Base-by-base conservation (phyloP, 2,888 invertebrate genomes). In the Chymomyza caudatula region DNA sequence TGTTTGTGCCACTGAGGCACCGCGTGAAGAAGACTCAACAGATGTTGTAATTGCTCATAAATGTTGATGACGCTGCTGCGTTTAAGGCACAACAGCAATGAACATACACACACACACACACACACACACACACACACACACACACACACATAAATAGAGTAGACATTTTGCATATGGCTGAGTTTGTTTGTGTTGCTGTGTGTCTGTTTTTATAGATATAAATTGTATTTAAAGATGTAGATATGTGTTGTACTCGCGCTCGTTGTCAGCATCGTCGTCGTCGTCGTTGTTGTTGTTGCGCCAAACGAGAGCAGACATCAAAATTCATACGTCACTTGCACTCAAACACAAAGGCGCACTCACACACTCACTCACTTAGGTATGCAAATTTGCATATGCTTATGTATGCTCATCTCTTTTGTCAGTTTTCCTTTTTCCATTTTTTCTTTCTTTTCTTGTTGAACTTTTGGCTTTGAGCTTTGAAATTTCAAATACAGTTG, bases 1-100 rank as follows among this genome's bases (percentile, higher is more conserved):
- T 59, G 49, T 65, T 57, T 58, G 43, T 68, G 64, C 44, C 4
- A 52, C 23, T n/a, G 60, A 29, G 65, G n/a, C n/a, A 37, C 11
- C 67, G 78, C 83, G 51, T 47, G 5, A 47, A 47, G 78, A 80
- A 37, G 87, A 86, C 86, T 84, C 85, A 87, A 81, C 84, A 84
- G 87, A 84, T 84, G 84, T 87, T 87, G 86, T 84, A 84, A 84
- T 87, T 87, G 84, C 87, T 84, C 87, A 86, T 87, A 84, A 87
- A 87, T 84, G 69, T 78, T 81, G 87, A 84, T 81, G 87, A 87
- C 80, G 86, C 84, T 83, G 77, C 69, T 76, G 77, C 71, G 65
- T 85, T 82, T 75, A 70, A 71, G 56, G 56, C 67, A 43, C 67
- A 73, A 25, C 69, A 55, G 65, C 55, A 74, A 63, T 55, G 53